Percentiles rank a stretch among this genome's conserved stretches.
These are phyloP conservation scores for Brachionus asplanchnoidis DNA, from an alignment of 1,140 invertebrate genomes.

Conservation along the genomic window DNA sequence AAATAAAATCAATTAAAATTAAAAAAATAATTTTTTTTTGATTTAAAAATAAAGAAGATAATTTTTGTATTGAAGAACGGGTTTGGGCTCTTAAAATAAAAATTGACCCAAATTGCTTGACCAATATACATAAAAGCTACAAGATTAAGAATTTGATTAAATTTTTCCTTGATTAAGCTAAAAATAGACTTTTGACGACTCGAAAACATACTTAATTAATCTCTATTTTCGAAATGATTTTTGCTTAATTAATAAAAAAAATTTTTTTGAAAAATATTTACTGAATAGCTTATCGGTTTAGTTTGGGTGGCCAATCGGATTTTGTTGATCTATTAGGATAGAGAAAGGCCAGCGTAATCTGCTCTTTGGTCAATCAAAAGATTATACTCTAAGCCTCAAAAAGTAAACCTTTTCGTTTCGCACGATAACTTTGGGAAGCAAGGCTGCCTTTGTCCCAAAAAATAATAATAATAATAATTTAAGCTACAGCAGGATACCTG, in stretches of 20 bases:
- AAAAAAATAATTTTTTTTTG: neutral
- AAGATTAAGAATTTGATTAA: slow-evolving; percentile 21
- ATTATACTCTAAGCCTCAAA: neutral
- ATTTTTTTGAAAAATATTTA: slow-evolving; percentile 11
- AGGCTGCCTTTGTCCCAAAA: neutral
- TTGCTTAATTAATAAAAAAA: neutral
- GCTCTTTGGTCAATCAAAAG: neutral
- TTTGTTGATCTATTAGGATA: neutral
- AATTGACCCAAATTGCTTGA: neutral
- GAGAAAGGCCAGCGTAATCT: neutral
- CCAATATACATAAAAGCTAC: neutral
- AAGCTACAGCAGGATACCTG: too few relatives aligned
- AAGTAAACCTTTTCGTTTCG: neutral
- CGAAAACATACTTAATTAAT: neutral
- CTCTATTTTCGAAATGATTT: slow-evolving; percentile 5
- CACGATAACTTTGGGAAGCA: neutral
- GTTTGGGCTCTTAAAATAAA: neutral
- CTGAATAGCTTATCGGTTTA: neutral
- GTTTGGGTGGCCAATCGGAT: neutral
- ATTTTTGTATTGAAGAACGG: neutral
- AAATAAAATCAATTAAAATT: neutral
- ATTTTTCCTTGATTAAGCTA: neutral
- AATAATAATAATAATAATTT: too few relatives aligned
- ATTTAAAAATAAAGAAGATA: neutral
- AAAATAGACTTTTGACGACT: slow-evolving; percentile 26